These are phyloP conservation scores for Eptatretus atami DNA, from an alignment of 2,797 vertebrate species.

Conservation along the genomic window DNA sequence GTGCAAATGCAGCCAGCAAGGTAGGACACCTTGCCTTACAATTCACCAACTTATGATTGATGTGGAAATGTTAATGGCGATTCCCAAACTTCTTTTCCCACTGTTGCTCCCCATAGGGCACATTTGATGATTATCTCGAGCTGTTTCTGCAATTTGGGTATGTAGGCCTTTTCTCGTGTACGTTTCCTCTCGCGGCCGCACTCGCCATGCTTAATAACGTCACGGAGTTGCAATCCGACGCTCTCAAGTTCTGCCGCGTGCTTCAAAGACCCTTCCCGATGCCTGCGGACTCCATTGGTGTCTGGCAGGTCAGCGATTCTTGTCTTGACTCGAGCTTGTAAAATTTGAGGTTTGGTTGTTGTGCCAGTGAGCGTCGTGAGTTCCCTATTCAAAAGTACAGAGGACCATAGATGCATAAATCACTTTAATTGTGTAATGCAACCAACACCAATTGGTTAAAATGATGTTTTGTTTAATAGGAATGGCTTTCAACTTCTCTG, in stretches of 20 bases:
- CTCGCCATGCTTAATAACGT: slow-evolving; percentile 76
- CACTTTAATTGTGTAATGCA: too few relatives aligned
- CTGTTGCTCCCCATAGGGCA: slow-evolving; percentile 25
- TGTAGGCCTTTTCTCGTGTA: slow-evolving; percentile 84
- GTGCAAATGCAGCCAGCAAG: too few relatives aligned
- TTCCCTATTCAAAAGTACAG: too few relatives aligned
- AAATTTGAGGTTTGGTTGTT: too few relatives aligned
- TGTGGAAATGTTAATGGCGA: not conserved
- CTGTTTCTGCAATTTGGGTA: slow-evolving; percentile 77
- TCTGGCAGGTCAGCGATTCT: slow-evolving; percentile 51
- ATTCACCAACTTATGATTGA: too few relatives aligned
- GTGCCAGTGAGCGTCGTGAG: too few relatives aligned
- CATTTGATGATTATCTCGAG: slow-evolving; percentile 90
- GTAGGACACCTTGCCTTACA: too few relatives aligned
- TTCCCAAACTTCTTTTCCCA: not conserved
- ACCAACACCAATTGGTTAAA: too few relatives aligned
- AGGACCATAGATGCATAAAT: too few relatives aligned
- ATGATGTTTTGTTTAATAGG: too few relatives aligned
- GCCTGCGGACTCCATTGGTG: slow-evolving; percentile 50
- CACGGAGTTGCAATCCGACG: slow-evolving; percentile 67
- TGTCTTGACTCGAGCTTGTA: too few relatives aligned
- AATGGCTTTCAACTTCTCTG: too few relatives aligned
- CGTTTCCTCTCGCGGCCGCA: slow-evolving; percentile 66
- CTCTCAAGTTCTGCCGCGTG: slow-evolving; percentile 74
- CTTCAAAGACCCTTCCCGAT: slow-evolving; percentile 72